Base-by-base conservation (phyloP, 2,113 vertebrate species). In the Pyxicephalus adspersus region DNA sequence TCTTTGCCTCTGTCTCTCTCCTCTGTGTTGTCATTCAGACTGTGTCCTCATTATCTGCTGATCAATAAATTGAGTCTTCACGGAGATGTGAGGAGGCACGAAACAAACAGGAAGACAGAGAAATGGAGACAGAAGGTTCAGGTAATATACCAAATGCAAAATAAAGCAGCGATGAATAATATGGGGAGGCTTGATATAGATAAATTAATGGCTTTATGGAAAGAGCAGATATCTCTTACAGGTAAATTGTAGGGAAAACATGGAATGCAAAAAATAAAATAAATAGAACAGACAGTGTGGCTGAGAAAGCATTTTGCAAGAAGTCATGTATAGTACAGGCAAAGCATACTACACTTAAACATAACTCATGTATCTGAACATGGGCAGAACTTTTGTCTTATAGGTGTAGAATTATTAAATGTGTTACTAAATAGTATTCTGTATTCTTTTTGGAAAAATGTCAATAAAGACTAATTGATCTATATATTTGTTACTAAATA, bases 41-140 rank as follows among this genome's bases (percentile, higher is more conserved):
- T 81, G 80, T 81, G 80, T 81, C 80, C 80, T 81, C 80, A 81
- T 81, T 81, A 81, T 81, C 80, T 81, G 60, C 71, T 81, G 80
- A 81, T 81, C 80, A 81, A 81, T 81, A 81, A 81, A 81, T 81
- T 81, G 80, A 81, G 80, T 81, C 80, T 75, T 81, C 70, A 75
- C 71, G 45, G 61, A 75, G 80, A 81, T 81, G 80, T 75, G 70
- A 81, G 45, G 74, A 76, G 68, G 70, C 60, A 75, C 54, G 70
- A 75, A 74, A 81, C 75, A 81, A 75, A 81, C 70, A 64, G 60
- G 72, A 74, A 74, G 60, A 65, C 61, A 38, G 60, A 81, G 68
- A 65, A 79, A 66, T 58, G 54, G 34, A 66, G 76, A 54, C 54
- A 52, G 45, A 54, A 51, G 54, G 67, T 67, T 55, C 76, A 78